Base-by-base conservation (phyloP, 2,113 vertebrate species). In the Pteruthius melanotis region DNA sequence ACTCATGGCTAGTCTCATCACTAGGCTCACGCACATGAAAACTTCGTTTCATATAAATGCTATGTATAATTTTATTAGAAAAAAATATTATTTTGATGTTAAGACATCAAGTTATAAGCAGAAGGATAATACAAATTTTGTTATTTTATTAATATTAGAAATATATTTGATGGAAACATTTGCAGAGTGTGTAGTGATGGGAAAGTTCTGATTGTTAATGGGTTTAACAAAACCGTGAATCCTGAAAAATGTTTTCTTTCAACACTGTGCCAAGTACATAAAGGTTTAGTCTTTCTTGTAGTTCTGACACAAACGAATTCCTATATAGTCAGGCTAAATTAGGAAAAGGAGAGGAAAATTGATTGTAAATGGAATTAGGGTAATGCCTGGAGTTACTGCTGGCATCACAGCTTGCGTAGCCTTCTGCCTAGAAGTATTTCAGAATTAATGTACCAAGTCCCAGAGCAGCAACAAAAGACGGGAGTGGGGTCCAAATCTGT, bases 141-240 rank as follows among this genome's bases (percentile, higher is more conserved):
- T 70, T 95, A 93, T 95, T 96, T 94, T 96, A 91, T 96, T 95
- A 94, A 85, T 87, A 85, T 90, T 86, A 87, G 82, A 96, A 94
- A 93, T 93, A 90, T 97, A 95, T 97, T 97, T 97, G 95, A 97
- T 66, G 92, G 92, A 82, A 95, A 59, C 82, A 74, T 91, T 94
- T 96, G 79, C 85, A 93, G 64, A 87, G 54, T 92, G 78, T 54
- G 76, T 70, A 89, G 56, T 75, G 75, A 45, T 88, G 82, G 65
- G 10, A 44, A 90, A 81, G 93, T 75, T 50, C 13, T 88, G 82
- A n/a, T 71, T 87, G 50, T 74, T 93, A 52, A 64, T 64, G 42
- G 15, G 14, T 57, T 95, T 87, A 90, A 79, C 68, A 91, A 88
- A 94, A 70, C 18, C 0, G 0, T 57, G 39, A 76, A 71, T 31